Evolutionary conservation across 2,113 vertebrate species (phyloP).

Genomic region (Nymphicus hollandicus): DNA sequence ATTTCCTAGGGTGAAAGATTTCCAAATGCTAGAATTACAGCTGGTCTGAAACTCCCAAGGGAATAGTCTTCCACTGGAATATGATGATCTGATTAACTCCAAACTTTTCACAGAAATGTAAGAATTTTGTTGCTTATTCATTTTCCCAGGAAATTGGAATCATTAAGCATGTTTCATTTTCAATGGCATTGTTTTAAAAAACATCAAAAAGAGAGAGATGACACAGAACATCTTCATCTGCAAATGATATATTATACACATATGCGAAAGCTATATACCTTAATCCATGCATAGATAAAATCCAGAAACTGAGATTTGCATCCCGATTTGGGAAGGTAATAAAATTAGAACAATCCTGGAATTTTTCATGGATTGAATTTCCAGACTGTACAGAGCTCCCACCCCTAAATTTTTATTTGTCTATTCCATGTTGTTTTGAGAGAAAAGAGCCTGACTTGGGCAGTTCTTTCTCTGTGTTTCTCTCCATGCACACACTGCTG

Average conservation of each 20-base stretch:
- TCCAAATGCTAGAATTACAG: background rate
- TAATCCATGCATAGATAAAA: background rate
- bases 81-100: background rate
- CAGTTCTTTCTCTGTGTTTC: background rate
- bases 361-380: background rate
- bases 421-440: background rate
- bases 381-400: background rate
- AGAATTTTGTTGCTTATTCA: background rate
- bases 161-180: background rate
- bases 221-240: background rate
- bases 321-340: background rate
- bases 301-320: background rate
- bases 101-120: background rate
- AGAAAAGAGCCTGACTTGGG: background rate
- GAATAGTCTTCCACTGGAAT: background rate
- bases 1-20: background rate
- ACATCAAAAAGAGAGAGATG: background rate
- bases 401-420: background rate
- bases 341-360: background rate
- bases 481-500: background rate
- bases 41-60: background rate
- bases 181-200: background rate
- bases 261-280: background rate
- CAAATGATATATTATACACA: background rate
- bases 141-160: background rate